Base-by-base conservation (phyloP, 2,113 vertebrate species). In the Cyanoderma ruficeps region DNA sequence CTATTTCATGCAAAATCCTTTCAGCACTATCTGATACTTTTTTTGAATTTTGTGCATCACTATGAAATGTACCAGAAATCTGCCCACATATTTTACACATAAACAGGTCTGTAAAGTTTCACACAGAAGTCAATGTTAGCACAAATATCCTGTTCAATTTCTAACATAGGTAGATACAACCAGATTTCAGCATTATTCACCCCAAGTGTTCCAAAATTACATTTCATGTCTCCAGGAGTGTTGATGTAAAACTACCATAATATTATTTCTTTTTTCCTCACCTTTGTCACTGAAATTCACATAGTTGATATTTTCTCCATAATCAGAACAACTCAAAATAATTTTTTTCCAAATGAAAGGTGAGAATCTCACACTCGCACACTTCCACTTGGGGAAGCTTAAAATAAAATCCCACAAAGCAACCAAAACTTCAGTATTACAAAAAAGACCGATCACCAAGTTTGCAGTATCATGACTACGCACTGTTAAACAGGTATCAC, bases 401-500 rank as follows among this genome's bases (percentile, higher is more conserved):
- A 41, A 79, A 55, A n/a, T n/a, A n/a, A 63, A 47, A 59, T 31
- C 8, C 31, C 22, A 8, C 13, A 52, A 78, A n/a, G 11, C 20
- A 25, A 25, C 7, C 17, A 21, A 64, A 71, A 64, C 7, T 33
- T 17, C 10, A 21, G 13, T 63, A 53, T 84, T 90, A 33, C 42
- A 42, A 90, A 22, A 14, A 52, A 70, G 20, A 53, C 2, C 47
- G 6, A 25, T 47, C 35, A 56, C 15, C 10, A 47, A 72, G 18
- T 35, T 56, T 90, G 42, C 22, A 77, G 15, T 33, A 44, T 33
- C 30, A 22, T 63, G 22, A 71, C 19, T 52, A 13, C 15, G 15
- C 15, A 11, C 4, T 19, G 25, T 71, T 60, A 76, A 79, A 63
- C 4, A 65, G 27, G 13, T 53, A 61, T 4, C 0, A 0, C 35